phyloP scores from a whole-genome alignment of 2,888 invertebrate species.

The Drosophila meridiana region DNA sequence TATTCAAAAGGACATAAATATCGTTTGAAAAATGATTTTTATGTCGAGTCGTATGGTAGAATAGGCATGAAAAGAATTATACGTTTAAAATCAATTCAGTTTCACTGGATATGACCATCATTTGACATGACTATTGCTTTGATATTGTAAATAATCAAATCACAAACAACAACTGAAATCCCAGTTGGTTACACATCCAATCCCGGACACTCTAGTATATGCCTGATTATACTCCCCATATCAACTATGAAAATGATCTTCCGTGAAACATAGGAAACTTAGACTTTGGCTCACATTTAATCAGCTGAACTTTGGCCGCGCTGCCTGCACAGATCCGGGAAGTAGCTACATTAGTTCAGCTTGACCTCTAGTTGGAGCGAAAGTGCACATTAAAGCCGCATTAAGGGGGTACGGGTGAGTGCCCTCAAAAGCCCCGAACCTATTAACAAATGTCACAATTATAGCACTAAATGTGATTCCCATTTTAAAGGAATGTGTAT shows the following conservation, averaged over 20 bases:
- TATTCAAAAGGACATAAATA: too few species aligned
- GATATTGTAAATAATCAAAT: too few species aligned
- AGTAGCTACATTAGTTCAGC: constrained; percentile 30
- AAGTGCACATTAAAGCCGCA: constrained; percentile 43
- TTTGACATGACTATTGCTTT: too few species aligned
- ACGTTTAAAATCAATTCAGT: too few species aligned
- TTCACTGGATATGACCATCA: too few species aligned
- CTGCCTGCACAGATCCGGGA: constrained; percentile 28
- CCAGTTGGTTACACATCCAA: not conserved
- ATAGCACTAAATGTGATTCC: constrained; percentile 1
- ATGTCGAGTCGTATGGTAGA: too few species aligned
- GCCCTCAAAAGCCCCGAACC: constrained; percentile 35
- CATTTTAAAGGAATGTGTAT: constrained; percentile 11
- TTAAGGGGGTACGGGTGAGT: constrained; percentile 17
- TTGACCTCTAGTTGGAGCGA: constrained; percentile 64
- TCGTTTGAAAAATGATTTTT: too few species aligned
- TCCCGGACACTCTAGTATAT: not conserved
- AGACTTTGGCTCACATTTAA: constrained; percentile 21
- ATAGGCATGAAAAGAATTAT: too few species aligned
- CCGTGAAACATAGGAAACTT: not conserved
- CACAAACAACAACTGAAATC: not conserved
- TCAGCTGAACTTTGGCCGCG: constrained; percentile 17
- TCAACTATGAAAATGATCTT: not conserved
- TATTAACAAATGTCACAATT: constrained; percentile 48
- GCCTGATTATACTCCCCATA: not conserved